Conservation (phyloP, 1,140 invertebrate species). For the Spodoptera litura region DNA sequence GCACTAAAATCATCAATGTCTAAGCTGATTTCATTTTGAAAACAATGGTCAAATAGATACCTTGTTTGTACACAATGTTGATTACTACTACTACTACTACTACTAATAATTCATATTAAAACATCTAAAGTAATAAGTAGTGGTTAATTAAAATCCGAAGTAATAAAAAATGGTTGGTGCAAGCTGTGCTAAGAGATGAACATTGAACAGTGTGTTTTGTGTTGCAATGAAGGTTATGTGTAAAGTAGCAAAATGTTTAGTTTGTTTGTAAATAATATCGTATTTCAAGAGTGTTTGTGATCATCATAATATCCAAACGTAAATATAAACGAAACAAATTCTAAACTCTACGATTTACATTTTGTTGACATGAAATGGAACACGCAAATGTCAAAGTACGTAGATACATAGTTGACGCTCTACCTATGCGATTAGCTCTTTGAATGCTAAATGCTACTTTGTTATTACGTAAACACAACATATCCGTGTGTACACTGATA, state of each 20-base stretch:
- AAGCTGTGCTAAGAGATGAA: conserved; percentile 18
- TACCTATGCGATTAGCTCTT: conserved; percentile 62
- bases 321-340: conserved; percentile 27
- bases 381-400: conserved; percentile 72
- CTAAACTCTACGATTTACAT: conserved; percentile 37
- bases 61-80: not conserved
- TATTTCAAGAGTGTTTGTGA: not conserved
- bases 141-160: not conserved
- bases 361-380: conserved; percentile 71
- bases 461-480: conserved; percentile 84
- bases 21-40: not conserved
- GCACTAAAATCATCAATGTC: not conserved
- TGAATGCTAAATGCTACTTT: conserved; percentile 56
- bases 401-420: conserved; percentile 59
- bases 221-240: conserved; percentile 40
- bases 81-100: not conserved
- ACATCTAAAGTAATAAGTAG: not conserved
- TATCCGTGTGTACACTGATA: conserved; percentile 60
- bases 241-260: conserved; percentile 23
- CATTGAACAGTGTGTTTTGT: not conserved
- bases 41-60: not conserved
- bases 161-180: conserved; percentile 5
- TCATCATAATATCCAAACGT: not conserved
- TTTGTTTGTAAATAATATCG: conserved; percentile 44
- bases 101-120: not conserved